Conservation (phyloP, 1,140 invertebrate genomes). For the Luehdorfia chinensis region DNA sequence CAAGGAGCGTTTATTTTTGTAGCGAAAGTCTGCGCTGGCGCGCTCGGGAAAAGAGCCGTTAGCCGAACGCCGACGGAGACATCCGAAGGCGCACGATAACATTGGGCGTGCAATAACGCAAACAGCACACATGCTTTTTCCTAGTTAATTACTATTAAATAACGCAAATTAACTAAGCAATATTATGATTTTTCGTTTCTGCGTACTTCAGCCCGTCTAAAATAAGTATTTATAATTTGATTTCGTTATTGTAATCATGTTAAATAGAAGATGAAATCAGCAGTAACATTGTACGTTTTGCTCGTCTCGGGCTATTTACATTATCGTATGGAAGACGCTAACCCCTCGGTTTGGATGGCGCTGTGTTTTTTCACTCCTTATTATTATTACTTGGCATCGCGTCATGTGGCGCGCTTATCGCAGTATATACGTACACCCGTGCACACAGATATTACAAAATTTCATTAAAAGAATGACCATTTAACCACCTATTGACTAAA, state of each 20-base stretch:
- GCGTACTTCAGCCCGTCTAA: no score
- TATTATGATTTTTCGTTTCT: neutral
- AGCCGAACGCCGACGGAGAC: conserved; percentile 50
- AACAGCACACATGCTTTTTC: conserved; percentile 21
- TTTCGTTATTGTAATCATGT: no score
- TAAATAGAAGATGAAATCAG: no score
- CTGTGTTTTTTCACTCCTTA: conserved; percentile 62
- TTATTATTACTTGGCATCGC: conserved; percentile 59
- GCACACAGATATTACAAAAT: no score
- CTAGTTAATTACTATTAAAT: neutral
- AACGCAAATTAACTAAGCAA: neutral
- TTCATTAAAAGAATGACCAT: no score
- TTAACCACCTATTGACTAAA: no score
- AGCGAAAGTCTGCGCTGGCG: conserved; percentile 61
- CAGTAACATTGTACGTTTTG: no score
- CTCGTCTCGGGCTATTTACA: conserved; percentile 50
- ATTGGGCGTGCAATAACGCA: conserved; percentile 34
- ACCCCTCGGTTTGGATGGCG: conserved; percentile 47
- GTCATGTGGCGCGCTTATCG: conserved; percentile 28
- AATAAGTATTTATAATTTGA: no score
- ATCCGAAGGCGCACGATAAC: conserved; percentile 44
- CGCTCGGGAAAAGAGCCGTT: conserved; percentile 55
- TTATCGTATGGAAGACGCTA: conserved; percentile 50
- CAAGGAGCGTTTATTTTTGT: conserved; percentile 71
- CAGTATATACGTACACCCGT: neutral